Evolutionary conservation across 2,888 invertebrate genomes (phyloP), one percentile per base, ranked within the genome.

Genomic region (Gari tellinella): DNA sequence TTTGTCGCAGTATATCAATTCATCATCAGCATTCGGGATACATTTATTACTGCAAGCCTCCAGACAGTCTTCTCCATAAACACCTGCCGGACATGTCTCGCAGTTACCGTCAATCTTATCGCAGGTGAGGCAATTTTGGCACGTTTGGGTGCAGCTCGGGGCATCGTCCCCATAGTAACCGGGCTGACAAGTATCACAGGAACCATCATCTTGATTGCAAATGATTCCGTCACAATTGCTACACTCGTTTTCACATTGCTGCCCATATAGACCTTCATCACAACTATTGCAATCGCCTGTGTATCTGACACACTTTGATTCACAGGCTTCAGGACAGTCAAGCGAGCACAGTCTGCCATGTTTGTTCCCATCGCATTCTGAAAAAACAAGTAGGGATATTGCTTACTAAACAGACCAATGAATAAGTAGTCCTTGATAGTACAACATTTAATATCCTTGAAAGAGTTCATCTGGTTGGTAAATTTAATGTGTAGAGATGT

Each of bases 71-170:
- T 17, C 12, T 0, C 69, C 72, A 26, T 62, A 69, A 1, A 58
- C 21, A 12, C 77, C 77, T 14, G 26, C 31, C 19, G 51, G 49
- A 51, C 77, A 77, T 2, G 40, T 53, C 4, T 19, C 19, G 38
- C 77, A 77, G 46, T 55, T 43, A 8, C 77, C 77, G 14, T n/a
- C 49, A 5, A 2, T 21, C 46, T 61, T 45, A 26, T 26, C 31
- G 19, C 77, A 77, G 4, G 55, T 55, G 0, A 55, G 23, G 45
- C 77, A 77, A 7, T 72, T 52, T 1, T 61, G 38, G 25, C 78
- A 78, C 10, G 55, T 51, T n/a, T 45, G 37, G 17, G 56, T 60
- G 48, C 78, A 78, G 10, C 25, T 45, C 15, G 48, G 26, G 31
- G 4, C 5, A 10, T 31, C 25, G 15, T 17, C 55, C 40, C 67